Conservation (phyloP, 2,797 vertebrate genomes). For the Perodicticus potto region DNA sequence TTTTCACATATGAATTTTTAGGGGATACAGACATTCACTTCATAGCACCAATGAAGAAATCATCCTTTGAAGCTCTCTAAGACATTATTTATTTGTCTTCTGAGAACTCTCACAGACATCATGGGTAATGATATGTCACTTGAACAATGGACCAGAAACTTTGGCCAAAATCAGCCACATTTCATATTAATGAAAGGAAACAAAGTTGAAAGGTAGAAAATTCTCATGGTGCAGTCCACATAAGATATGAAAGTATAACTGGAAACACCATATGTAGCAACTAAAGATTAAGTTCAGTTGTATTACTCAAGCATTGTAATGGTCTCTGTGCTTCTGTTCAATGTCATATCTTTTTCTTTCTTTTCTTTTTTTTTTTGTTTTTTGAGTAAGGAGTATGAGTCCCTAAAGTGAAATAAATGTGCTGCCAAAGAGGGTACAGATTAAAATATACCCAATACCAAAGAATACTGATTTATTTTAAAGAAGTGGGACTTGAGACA, state of each 20-base stretch:
- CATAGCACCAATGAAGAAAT: accelerated
- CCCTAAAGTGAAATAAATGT: background rate
- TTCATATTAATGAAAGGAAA: background rate
- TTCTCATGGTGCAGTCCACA: background rate
- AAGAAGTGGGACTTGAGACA: background rate
- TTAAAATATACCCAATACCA: background rate
- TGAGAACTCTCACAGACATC: background rate
- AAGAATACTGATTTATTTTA: background rate
- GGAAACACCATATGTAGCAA: too few relatives aligned
- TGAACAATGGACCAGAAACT: background rate
- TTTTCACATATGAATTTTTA: background rate
- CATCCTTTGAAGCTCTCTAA: background rate
- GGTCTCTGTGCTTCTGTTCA: background rate
- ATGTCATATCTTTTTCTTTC: background rate
- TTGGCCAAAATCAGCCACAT: background rate
- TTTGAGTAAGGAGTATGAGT: background rate
- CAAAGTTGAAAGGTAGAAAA: background rate
- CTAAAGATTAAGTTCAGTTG: background rate
- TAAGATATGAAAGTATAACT: background rate
- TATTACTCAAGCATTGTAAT: background rate
- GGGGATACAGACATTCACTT: background rate
- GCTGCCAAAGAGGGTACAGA: background rate
- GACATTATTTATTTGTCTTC: background rate
- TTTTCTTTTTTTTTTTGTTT: background rate
- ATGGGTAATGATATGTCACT: background rate